Percentiles rank a stretch among this genome's conserved stretches.
phyloP scores from a whole-genome alignment of 35 echinoderm and acorn worm genomes.

The Holothuria glaberrima region DNA sequence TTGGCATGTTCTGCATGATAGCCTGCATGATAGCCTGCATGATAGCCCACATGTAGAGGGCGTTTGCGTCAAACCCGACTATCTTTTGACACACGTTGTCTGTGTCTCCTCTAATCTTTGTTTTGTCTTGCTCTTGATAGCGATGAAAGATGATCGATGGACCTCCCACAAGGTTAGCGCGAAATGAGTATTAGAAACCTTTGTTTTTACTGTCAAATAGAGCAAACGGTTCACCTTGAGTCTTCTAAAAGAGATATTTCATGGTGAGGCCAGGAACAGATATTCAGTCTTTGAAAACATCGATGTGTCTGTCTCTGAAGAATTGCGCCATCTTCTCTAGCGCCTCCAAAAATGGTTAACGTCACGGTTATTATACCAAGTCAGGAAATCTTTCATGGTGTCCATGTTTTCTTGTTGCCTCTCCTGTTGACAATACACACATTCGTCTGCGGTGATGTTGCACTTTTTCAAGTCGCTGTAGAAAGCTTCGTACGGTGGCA shows the following conservation, averaged over 20 bases:
- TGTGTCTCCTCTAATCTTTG: background rate
- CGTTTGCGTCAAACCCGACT: too few relatives aligned
- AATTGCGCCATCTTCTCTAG: conserved; percentile 13
- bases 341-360: conserved; percentile 61
- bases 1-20: too few relatives aligned
- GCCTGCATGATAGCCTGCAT: background rate
- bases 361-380: conserved; percentile 25
- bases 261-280: conserved; percentile 38
- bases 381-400: conserved; percentile 27
- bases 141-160: too few relatives aligned
- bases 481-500: too few relatives aligned
- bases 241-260: conserved; percentile 34
- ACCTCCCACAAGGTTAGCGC: background rate
- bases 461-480: too few relatives aligned
- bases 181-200: background rate
- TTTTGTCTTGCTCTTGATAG: conserved; percentile 18
- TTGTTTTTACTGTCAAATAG: background rate
- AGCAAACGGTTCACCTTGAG: background rate
- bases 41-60: background rate
- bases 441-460: background rate
- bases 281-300: conserved; percentile 37
- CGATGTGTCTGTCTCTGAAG: conserved; percentile 8
- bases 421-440: conserved; percentile 24
- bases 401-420: conserved; percentile 30
- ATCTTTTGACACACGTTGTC: too few relatives aligned